A percentile compares a stretch with the other conserved stretches of the same genome.
Conservation (phyloP, 92 coral and sea anemone genomes). For the Epizoanthus scotinus region DNA sequence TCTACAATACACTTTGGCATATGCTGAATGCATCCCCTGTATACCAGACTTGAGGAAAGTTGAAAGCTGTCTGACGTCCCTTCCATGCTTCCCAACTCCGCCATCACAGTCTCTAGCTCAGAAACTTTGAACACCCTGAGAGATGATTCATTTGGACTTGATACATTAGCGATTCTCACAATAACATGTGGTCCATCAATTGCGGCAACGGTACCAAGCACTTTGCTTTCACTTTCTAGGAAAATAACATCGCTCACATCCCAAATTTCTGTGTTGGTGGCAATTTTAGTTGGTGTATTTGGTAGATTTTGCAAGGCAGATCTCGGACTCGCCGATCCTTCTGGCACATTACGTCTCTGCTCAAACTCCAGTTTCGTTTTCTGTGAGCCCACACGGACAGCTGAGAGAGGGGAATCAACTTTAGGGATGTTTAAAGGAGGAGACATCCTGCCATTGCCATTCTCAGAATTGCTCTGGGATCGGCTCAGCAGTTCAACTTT, state of each 20-base stretch:
- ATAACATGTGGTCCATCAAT: conserved; percentile 94
- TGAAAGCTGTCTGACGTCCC: conserved; percentile 56
- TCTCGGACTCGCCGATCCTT: neutral
- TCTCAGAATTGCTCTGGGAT: neutral
- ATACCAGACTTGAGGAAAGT: conserved; percentile 60
- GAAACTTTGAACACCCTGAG: conserved; percentile 83
- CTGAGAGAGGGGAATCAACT: conserved; percentile 38
- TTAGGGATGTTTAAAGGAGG: conserved; percentile 18
- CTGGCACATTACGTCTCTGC: conserved; percentile 3
- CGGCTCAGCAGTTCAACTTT: conserved; percentile 62
- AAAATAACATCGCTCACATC: conserved; percentile 82
- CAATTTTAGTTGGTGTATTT: conserved; percentile 20
- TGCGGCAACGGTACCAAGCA: conserved; percentile 81
- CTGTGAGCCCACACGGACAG: conserved; percentile 19
- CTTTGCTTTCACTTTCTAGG: conserved; percentile 85
- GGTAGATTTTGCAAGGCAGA: neutral
- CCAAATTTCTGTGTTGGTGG: conserved; percentile 69
- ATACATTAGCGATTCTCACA: conserved; percentile 61
- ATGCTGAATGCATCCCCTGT: conserved; percentile 81
- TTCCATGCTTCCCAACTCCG: conserved; percentile 25
- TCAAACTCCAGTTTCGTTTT: neutral
- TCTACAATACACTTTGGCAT: conserved; percentile 72
- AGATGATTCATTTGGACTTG: conserved; percentile 58
- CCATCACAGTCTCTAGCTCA: conserved; percentile 77
- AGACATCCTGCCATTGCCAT: neutral